phyloP scores from a whole-genome alignment of 2,113 vertebrate species.

The Ariopsis seemanni region DNA sequence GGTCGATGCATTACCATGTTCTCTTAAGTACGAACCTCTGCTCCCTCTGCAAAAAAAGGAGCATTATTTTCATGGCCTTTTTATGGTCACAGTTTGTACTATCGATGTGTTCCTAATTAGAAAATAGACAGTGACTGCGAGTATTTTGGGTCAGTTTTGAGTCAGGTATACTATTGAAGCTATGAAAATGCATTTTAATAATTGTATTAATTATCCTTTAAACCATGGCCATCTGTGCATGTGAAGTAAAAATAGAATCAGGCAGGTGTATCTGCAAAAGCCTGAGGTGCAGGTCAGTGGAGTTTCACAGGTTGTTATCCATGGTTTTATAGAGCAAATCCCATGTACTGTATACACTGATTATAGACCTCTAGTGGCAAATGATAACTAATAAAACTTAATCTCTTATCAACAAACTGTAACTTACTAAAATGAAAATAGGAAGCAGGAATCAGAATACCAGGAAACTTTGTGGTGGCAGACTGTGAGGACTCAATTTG shows the following conservation, averaged over 20 bases:
- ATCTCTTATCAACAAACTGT: too few relatives aligned
- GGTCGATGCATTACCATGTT: too few relatives aligned
- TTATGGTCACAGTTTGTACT: neutral
- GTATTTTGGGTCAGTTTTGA: neutral
- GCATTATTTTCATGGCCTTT: neutral
- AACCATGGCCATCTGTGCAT: neutral
- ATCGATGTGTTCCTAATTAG: neutral
- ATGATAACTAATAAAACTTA: neutral
- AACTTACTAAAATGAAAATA: neutral
- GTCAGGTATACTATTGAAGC: neutral
- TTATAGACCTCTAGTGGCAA: neutral
- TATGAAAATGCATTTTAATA: neutral
- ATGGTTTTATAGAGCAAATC: neutral
- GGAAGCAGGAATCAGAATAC: conserved; percentile 23
- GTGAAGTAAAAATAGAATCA: neutral
- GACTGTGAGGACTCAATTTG: conserved; percentile 47
- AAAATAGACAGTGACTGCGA: neutral
- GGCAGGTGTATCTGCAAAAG: neutral
- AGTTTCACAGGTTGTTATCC: neutral
- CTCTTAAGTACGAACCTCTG: too few relatives aligned
- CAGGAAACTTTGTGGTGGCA: conserved; percentile 40
- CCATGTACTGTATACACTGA: neutral
- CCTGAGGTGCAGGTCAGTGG: neutral
- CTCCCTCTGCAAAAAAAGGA: too few relatives aligned
- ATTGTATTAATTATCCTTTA: conserved; percentile 11